A percentile compares a stretch with the other conserved stretches of the same genome.
These are phyloP conservation scores for Thryonomys swinderianus DNA, from an alignment of 2,113 vertebrate genomes.

Conservation along the genomic window DNA sequence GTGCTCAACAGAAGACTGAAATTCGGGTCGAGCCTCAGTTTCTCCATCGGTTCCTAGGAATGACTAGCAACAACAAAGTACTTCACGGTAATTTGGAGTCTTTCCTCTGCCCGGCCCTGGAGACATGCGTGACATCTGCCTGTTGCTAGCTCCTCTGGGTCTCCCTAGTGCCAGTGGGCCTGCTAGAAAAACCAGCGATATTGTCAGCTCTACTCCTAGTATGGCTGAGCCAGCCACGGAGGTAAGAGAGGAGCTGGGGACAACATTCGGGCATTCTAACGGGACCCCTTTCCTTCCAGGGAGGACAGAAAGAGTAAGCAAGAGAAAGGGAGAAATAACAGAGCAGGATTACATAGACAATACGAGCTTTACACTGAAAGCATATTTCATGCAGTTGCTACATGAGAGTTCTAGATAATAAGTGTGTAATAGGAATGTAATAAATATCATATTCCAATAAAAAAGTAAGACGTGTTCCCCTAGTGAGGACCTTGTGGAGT, in stretches of 20 bases:
- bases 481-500: neutral
- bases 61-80: neutral
- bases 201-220: neutral
- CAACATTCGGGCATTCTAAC: neutral
- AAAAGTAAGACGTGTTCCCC: neutral
- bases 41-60: neutral
- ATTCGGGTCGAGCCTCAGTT: neutral
- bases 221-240: neutral
- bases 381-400: neutral
- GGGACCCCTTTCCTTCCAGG: neutral
- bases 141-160: neutral
- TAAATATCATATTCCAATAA: neutral
- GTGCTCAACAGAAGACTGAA: constrained; percentile 8
- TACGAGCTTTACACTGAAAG: neutral
- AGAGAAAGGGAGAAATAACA: neutral
- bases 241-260: neutral
- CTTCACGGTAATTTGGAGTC: neutral
- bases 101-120: neutral
- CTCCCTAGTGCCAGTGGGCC: neutral
- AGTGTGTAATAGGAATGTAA: constrained; percentile 13
- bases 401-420: constrained; percentile 14
- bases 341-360: neutral
- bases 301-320: neutral
- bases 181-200: neutral
- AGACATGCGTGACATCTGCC: neutral